Conservation (phyloP, 2,113 vertebrate species). For the Lutjanus erythropterus region DNA sequence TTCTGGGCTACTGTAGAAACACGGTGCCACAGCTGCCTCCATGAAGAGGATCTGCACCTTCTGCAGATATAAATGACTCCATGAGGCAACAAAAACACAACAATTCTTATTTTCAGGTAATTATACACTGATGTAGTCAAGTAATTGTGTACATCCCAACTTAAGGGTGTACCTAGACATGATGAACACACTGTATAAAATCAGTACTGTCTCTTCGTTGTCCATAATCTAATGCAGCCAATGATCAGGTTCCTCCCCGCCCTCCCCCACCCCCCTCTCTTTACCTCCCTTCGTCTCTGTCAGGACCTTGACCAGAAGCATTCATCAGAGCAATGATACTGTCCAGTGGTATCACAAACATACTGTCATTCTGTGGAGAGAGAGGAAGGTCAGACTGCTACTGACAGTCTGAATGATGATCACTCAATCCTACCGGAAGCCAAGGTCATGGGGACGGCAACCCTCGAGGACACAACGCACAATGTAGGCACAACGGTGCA, state of each 20-base stretch:
- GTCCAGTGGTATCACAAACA: constrained; percentile 67
- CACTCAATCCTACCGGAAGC: constrained; percentile 64
- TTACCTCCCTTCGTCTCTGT: constrained; percentile 56
- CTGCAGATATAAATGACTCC: too few relatives aligned
- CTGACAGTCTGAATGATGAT: constrained; percentile 73
- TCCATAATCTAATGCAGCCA: constrained; percentile 32
- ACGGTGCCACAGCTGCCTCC: too few relatives aligned
- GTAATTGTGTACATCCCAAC: too few relatives aligned
- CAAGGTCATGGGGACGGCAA: constrained; percentile 70
- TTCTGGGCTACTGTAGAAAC: too few relatives aligned
- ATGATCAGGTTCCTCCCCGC: constrained; percentile 21
- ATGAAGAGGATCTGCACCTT: too few relatives aligned
- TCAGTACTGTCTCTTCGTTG: neutral
- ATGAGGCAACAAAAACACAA: too few relatives aligned
- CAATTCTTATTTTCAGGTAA: too few relatives aligned
- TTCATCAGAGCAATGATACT: constrained; percentile 61
- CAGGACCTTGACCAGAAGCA: constrained; percentile 63
- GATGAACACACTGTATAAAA: too few relatives aligned
- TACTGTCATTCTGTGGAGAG: constrained; percentile 37
- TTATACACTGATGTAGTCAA: too few relatives aligned
- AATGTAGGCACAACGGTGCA: neutral
- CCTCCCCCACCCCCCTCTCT: neutral
- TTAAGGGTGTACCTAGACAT: neutral
- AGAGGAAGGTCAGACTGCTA: constrained; percentile 53
- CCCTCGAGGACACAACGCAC: constrained; percentile 29